Conservation (phyloP, 2,888 invertebrate species). For the Torymus auratus region DNA sequence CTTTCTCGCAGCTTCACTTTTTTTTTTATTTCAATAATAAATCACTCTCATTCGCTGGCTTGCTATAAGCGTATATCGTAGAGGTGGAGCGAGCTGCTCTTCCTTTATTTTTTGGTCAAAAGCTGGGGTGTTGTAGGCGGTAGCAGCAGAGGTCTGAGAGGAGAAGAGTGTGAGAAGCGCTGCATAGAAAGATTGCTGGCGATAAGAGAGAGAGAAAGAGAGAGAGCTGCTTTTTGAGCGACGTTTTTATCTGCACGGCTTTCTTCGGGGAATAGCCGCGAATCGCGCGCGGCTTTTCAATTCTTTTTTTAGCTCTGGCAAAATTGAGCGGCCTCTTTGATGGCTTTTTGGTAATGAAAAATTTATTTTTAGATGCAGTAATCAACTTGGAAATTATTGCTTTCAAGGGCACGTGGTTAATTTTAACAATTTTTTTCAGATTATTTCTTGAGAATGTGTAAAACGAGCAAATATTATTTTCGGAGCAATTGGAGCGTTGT, state of each 20-base stretch:
- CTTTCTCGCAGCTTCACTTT: slow-evolving; percentile 18
- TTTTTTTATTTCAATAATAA: slow-evolving; percentile 19
- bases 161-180: slow-evolving; percentile 3
- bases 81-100: slow-evolving; percentile 1
- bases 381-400: too few species aligned
- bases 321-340: neutral
- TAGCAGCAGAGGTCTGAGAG: neutral
- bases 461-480: too few species aligned
- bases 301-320: slow-evolving; percentile 13
- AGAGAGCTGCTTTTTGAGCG: slow-evolving; percentile 25
- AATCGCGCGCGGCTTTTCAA: neutral
- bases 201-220: slow-evolving; percentile 41
- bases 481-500: neutral
- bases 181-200: slow-evolving; percentile 29
- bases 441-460: too few species aligned
- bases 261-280: slow-evolving; percentile 22
- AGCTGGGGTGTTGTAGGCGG: slow-evolving; percentile 48
- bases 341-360: too few species aligned
- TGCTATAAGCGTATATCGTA: slow-evolving; percentile 1
- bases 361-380: too few species aligned
- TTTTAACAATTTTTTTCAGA: too few species aligned
- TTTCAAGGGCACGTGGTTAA: too few species aligned
- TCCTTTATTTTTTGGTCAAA: slow-evolving; percentile 25
- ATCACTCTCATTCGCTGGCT: slow-evolving; percentile 8
- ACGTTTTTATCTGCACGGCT: slow-evolving; percentile 27